Percentiles rank a stretch among this genome's conserved stretches.
Conservation (phyloP, 2,113 vertebrate species). For the Seriola quinqueradiata region DNA sequence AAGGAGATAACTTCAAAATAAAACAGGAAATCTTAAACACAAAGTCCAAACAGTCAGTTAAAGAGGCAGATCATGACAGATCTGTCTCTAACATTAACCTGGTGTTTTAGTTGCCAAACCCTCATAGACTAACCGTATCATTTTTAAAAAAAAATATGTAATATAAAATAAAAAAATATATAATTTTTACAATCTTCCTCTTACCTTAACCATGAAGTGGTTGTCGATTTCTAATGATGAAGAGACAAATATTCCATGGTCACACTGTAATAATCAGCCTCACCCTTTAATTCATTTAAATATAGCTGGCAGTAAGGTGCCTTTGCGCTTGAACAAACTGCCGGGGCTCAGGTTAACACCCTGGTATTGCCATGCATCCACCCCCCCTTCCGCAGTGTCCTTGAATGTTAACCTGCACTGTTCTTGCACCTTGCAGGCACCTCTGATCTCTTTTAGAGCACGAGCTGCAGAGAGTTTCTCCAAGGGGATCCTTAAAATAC, state of each 20-base stretch:
- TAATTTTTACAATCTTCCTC: too few relatives aligned
- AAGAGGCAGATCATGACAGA: too few relatives aligned
- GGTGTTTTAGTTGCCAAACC: too few relatives aligned
- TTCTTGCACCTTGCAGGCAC: slow-evolving; percentile 12
- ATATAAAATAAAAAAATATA: too few relatives aligned
- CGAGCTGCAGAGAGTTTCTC: background rate
- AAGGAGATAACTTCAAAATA: too few relatives aligned
- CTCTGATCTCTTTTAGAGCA: slow-evolving; percentile 26
- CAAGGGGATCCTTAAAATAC: background rate
- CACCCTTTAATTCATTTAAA: background rate
- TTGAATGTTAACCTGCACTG: slow-evolving; percentile 27
- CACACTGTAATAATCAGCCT: background rate
- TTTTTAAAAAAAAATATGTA: too few relatives aligned
- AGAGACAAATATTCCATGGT: background rate
- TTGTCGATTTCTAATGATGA: background rate
- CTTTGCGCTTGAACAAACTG: slow-evolving; percentile 8
- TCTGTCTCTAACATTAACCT: too few relatives aligned
- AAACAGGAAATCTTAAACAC: too few relatives aligned
- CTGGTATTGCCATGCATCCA: background rate
- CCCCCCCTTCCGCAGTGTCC: slow-evolving; percentile 26
- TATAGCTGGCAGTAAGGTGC: background rate
- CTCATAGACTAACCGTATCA: too few relatives aligned
- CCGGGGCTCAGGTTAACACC: slow-evolving; percentile 9
- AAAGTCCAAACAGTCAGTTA: too few relatives aligned
- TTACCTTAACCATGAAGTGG: too few relatives aligned